Conservation (phyloP, 2,888 invertebrate genomes). For the Caenorhabditis becei region DNA sequence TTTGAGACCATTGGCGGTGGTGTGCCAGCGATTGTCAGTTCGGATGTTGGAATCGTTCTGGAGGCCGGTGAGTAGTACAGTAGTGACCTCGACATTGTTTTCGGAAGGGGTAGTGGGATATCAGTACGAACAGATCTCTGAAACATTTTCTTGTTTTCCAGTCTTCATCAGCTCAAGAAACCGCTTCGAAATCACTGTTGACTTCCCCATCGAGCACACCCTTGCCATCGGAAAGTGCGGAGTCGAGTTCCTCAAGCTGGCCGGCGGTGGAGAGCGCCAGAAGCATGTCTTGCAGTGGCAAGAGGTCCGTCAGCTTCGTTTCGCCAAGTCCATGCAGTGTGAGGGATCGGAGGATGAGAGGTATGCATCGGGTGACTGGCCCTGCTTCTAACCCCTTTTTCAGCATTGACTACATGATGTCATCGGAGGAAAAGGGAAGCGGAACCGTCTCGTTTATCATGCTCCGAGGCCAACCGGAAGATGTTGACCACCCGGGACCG, state of each 20-base stretch:
- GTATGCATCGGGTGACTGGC: too few species aligned
- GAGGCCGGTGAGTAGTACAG: too few species aligned
- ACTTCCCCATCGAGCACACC: conserved; percentile 18
- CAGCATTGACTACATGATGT: conserved; percentile 26
- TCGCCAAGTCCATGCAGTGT: conserved; percentile 19
- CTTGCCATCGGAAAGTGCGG: conserved; percentile 34
- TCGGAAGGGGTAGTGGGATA: too few species aligned
- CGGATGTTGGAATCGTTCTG: too few species aligned
- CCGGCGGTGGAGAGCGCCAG: background rate
- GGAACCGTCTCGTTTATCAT: conserved; percentile 17
- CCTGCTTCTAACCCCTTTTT: too few species aligned
- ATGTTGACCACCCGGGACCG: conserved; percentile 14
- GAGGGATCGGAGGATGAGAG: background rate
- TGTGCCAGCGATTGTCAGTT: too few species aligned
- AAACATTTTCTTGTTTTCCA: conserved; percentile 14
- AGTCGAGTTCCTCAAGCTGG: background rate
- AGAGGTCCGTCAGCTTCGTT: conserved; percentile 17
- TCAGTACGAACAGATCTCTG: too few species aligned
- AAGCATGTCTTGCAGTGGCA: conserved; percentile 22
- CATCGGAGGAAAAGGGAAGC: background rate
- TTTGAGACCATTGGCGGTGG: too few species aligned
- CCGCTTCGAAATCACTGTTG: conserved; percentile 6
- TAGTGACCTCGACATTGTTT: too few species aligned
- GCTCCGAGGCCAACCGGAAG: background rate
- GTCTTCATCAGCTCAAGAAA: conserved; percentile 6